phyloP scores from a whole-genome alignment of 2,113 vertebrate species.

The Porphyrio hochstetteri region DNA sequence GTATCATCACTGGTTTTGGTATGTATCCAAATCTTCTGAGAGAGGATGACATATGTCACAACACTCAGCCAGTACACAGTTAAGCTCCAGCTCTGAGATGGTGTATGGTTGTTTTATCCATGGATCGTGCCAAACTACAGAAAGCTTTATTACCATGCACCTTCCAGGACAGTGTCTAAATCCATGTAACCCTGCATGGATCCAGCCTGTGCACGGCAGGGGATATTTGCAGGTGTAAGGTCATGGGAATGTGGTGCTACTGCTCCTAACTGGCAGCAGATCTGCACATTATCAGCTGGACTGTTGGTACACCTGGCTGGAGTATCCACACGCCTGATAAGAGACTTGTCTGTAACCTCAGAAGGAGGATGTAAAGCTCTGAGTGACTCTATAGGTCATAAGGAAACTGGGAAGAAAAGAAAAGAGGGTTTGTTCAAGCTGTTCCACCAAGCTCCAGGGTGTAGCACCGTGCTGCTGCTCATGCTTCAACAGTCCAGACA shows the following conservation, averaged over 20 bases:
- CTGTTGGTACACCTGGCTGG: neutral
- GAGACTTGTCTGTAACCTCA: neutral
- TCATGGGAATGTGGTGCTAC: neutral
- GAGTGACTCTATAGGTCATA: neutral
- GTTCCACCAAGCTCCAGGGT: neutral
- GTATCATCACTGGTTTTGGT: neutral
- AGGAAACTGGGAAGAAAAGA: neutral
- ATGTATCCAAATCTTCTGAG: neutral
- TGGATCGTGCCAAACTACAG: too few species aligned
- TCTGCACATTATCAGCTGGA: neutral
- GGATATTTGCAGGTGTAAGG: rapidly evolving
- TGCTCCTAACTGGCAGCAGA: neutral
- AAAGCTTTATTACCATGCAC: neutral
- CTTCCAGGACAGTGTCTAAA: neutral
- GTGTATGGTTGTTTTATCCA: too few species aligned
- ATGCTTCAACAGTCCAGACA: too few species aligned
- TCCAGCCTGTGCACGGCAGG: neutral
- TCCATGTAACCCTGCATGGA: neutral
- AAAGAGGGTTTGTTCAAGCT: neutral
- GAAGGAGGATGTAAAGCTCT: neutral
- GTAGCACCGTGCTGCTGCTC: neutral
- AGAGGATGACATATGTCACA: rapidly evolving
- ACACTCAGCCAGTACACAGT: neutral
- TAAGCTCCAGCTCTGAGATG: neutral
- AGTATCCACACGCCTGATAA: neutral